Evolutionary conservation across 2,113 vertebrate genomes (phyloP), one percentile per base, ranked within the genome.

Genomic region (Nothocercus julius): DNA sequence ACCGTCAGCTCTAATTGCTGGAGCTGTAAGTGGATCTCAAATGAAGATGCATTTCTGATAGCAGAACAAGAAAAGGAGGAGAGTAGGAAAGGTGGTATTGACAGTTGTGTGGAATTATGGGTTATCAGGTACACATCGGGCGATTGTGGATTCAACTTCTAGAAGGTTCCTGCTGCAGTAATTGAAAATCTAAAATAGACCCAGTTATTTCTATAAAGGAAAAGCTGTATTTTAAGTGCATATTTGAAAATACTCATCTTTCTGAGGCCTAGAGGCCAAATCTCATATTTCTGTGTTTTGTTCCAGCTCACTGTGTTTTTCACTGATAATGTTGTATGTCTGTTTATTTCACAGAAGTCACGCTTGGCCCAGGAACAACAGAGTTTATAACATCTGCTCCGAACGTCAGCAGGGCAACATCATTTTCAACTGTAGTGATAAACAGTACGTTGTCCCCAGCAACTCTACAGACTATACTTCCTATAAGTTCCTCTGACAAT

Each of bases 401-500:
- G 70, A 96, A 97, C 67, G 90, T 90, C 83, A 97, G 97, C 81
- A 93, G 95, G 88, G 82, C 96, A 58, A 96, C 97, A 13, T 90
- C 97, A 36, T 90, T 96, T 73, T 87, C 97, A 97, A 98, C 72
- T 1, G 96, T 38, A 82, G 96, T 97, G 89, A 82, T 91, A 82
- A 98, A 98, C 95, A 97, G 92, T 88, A 98, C 98, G 1, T 90
- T 96, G 84, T 74, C 93, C 30, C 97, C 96, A 61, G 85, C 98
- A 81, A 96, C 98, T 73, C 96, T 92, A 30, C 98, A 98, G 97
- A 97, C 98, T 69, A 24, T 98, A 87, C 98, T 98, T 96, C 97
- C 98, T 75, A 83, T 98, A 44, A 97, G 98, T 75, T 98, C 99
- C 54, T 98, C 98, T 3, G 98, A 98, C 95, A 99, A 99, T 93